These are phyloP conservation scores for Onchidella celtica DNA, from an alignment of 2,888 invertebrate genomes.

Conservation along the genomic window DNA sequence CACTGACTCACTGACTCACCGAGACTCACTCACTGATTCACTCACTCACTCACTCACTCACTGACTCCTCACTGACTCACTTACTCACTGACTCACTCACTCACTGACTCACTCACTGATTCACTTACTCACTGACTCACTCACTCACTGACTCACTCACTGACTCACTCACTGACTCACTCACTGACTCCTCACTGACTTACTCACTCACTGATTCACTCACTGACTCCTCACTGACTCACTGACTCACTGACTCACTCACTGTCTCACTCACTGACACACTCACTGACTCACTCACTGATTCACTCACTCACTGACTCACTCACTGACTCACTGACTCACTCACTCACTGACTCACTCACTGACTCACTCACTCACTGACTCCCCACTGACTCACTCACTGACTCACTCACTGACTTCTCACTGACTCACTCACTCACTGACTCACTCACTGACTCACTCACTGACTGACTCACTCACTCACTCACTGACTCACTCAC, in stretches of 20 bases:
- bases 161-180: slow-evolving; percentile 23
- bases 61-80: neutral
- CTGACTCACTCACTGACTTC: slow-evolving; percentile 14
- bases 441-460: too few relatives aligned
- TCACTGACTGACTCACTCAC: neutral
- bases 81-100: neutral
- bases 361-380: slow-evolving; percentile 28
- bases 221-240: neutral
- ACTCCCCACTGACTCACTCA: slow-evolving; percentile 10
- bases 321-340: too few relatives aligned
- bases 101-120: neutral
- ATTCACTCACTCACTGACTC: too few relatives aligned
- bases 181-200: slow-evolving; percentile 18
- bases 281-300: slow-evolving; percentile 28
- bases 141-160: slow-evolving; percentile 20
- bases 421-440: too few relatives aligned
- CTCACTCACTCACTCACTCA: too few relatives aligned
- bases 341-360: too few relatives aligned
- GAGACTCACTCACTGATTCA: too few relatives aligned
- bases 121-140: slow-evolving; percentile 27
- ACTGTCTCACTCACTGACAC: slow-evolving; percentile 3
- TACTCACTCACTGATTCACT: slow-evolving; percentile 9
- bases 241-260: too few relatives aligned
- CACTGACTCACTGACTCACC: too few relatives aligned
- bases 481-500: neutral